Conservation (phyloP, 2,113 vertebrate genomes). For the Oryctolagus cuniculus region mOryCun1.1 NC_091441.1:17227001-17227500, state of each 20-base stretch:
- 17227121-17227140: not conserved
- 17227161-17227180: not conserved
- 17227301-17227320: too few species aligned
- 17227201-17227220: not conserved
- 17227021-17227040: too few species aligned
- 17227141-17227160: not conserved
- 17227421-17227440: too few species aligned
- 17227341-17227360: too few species aligned
- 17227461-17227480: too few species aligned
- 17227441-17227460: too few species aligned
- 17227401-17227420: too few species aligned
- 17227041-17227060: not conserved
- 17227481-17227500: too few species aligned
- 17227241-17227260: not conserved
- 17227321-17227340: too few species aligned
- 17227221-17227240: not conserved
- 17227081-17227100: not conserved
- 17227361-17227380: too few species aligned
- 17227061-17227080: not conserved
- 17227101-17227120: not conserved
- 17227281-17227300: not conserved
- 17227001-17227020: fast-evolving
- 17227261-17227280: not conserved
- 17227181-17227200: not conserved
- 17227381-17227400: too few species aligned